Conservation (phyloP, 2,888 invertebrate genomes). For the Drosophila parthenogenetica region DNA sequence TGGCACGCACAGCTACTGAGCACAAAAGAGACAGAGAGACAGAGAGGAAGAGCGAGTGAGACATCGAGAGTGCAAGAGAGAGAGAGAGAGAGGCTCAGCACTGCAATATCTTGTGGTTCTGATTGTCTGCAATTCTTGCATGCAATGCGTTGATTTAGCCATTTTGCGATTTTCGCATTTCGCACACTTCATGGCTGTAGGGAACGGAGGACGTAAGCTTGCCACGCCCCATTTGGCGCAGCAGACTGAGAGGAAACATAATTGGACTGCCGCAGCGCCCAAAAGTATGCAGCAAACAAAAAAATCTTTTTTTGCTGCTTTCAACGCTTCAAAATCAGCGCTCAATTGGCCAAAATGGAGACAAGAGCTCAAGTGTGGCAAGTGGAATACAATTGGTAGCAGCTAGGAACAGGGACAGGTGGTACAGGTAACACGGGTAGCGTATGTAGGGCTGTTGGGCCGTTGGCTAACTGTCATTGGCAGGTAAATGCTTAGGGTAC, state of each 20-base stretch:
- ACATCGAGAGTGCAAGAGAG: not conserved
- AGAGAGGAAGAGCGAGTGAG: not conserved
- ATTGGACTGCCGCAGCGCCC: slow-evolving; percentile 31
- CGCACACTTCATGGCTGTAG: slow-evolving; percentile 12
- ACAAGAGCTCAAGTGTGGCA: not conserved
- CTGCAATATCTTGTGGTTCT: slow-evolving; percentile 29
- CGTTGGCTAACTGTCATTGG: slow-evolving; percentile 46
- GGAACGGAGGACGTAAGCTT: not conserved
- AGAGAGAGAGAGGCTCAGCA: not conserved
- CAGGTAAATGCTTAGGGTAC: slow-evolving; percentile 52
- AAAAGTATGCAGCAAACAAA: slow-evolving; percentile 25
- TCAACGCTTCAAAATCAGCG: slow-evolving; percentile 33
- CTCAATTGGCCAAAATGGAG: slow-evolving; percentile 13
- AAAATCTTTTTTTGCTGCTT: not conserved
- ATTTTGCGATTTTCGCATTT: slow-evolving; percentile 22
- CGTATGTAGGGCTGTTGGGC: not conserved
- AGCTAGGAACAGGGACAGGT: not conserved
- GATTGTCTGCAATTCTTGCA: slow-evolving; percentile 2
- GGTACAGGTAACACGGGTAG: too few species aligned
- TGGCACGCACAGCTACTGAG: slow-evolving; percentile 23
- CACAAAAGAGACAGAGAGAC: not conserved
- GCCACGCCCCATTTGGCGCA: slow-evolving; percentile 18
- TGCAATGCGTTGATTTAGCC: slow-evolving; percentile 57
- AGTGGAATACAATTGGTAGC: not conserved
- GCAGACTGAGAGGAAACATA: slow-evolving; percentile 4